These are phyloP conservation scores for Oreochromis grahami DNA, from an alignment of 2,797 vertebrate species.

Conservation along the genomic window DNA sequence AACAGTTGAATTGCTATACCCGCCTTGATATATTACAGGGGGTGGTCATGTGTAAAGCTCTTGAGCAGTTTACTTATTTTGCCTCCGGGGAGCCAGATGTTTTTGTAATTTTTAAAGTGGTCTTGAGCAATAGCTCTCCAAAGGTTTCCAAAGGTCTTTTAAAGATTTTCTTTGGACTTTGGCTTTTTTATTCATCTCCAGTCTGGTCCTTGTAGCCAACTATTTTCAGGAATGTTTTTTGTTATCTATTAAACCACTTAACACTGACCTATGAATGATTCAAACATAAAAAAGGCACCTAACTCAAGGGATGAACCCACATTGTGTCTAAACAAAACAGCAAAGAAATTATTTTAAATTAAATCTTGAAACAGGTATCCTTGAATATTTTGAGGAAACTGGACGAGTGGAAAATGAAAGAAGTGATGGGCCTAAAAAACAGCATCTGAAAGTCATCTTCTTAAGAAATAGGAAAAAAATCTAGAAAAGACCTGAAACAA, in stretches of 20 bases:
- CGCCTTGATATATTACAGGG: neutral
- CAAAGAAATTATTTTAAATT: neutral
- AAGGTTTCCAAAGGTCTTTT: neutral
- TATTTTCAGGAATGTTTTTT: neutral
- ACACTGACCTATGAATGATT: neutral
- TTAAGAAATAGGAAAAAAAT: accelerated
- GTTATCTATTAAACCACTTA: neutral
- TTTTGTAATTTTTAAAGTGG: neutral
- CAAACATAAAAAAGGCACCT: neutral
- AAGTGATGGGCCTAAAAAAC: accelerated
- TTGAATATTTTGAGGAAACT: neutral
- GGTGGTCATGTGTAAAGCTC: neutral
- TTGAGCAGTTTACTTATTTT: neutral
- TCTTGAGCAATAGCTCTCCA: neutral
- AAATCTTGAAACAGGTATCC: neutral
- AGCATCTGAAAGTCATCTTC: neutral
- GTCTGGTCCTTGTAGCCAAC: neutral
- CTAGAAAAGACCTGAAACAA: neutral
- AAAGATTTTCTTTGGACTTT: neutral
- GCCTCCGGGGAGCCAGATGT: neutral
- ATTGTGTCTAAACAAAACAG: neutral
- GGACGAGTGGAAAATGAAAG: neutral
- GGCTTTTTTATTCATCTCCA: neutral
- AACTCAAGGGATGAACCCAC: neutral
- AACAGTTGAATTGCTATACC: neutral